Conservation (phyloP, 2,113 vertebrate genomes). For the Coracopsis vasa region DNA sequence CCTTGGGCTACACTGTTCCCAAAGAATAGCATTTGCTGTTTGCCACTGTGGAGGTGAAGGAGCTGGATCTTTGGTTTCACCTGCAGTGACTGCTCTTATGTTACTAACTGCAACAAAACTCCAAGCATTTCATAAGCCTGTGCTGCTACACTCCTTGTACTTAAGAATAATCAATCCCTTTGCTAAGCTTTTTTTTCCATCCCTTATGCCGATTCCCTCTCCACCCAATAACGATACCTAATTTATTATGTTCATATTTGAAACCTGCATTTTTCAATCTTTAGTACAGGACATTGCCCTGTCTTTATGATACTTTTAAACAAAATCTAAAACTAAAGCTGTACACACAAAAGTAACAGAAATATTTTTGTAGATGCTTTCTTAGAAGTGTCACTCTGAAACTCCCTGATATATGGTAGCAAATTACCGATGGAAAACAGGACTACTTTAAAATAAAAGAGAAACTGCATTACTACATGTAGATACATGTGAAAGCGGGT, state of each 20-base stretch:
- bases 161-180: neutral
- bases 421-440: neutral
- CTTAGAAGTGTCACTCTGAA: neutral
- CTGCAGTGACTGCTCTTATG: neutral
- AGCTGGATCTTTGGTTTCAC: neutral
- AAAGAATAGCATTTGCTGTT: neutral
- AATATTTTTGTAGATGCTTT: neutral
- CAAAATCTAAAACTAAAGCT: neutral
- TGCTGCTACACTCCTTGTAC: neutral
- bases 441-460: neutral
- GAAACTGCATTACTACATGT: neutral
- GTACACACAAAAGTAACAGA: neutral
- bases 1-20: rapidly evolving
- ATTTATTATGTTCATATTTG: neutral
- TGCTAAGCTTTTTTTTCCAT: neutral
- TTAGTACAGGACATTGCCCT: neutral
- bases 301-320: neutral
- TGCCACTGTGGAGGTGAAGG: neutral
- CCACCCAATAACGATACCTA: neutral
- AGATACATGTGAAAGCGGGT: neutral
- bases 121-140: neutral
- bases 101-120: neutral
- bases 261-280: neutral
- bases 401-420: no score
- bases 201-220: neutral